A percentile compares a stretch with the other conserved stretches of the same genome.
Conservation (phyloP, 2,797 vertebrate species). For the Megaceryle alcyon region DNA sequence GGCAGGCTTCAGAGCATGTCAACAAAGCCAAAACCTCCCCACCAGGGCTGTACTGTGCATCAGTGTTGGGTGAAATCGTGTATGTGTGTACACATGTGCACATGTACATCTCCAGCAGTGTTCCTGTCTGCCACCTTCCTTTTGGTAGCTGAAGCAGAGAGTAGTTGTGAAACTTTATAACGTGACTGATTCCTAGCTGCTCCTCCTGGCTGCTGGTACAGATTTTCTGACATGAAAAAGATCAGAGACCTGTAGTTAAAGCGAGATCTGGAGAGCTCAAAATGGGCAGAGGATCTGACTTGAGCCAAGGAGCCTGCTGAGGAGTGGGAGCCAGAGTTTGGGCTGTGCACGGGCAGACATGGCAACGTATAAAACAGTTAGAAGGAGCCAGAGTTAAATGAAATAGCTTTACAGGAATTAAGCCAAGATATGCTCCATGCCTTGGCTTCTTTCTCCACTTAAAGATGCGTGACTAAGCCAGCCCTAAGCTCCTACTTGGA, state of each 20-base stretch:
- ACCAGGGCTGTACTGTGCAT: not conserved
- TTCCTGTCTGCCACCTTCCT: not conserved
- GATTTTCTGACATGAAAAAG: not conserved
- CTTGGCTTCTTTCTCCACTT: not conserved
- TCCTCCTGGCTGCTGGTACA: not conserved
- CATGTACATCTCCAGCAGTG: not conserved
- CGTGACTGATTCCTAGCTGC: not conserved
- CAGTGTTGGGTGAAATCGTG: not conserved
- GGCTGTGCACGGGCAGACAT: not conserved
- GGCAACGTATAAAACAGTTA: not conserved
- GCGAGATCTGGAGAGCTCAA: constrained; percentile 7
- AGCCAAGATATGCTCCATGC: not conserved
- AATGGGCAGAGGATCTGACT: not conserved
- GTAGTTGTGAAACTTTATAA: not conserved
- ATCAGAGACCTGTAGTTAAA: not conserved
- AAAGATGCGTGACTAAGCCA: not conserved
- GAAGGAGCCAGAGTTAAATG: not conserved
- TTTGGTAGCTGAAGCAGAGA: not conserved
- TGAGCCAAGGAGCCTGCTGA: not conserved
- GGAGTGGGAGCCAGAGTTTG: not conserved
- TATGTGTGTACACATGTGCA: not conserved
- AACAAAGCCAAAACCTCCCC: not conserved
- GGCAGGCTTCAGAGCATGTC: not conserved
- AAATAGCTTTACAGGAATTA: not conserved
- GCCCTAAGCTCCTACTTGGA: not conserved